Evolutionary conservation across 1,140 invertebrate genomes (phyloP), one percentile per base, ranked within the genome.

Genomic region (Heliconius nattereri): DNA sequence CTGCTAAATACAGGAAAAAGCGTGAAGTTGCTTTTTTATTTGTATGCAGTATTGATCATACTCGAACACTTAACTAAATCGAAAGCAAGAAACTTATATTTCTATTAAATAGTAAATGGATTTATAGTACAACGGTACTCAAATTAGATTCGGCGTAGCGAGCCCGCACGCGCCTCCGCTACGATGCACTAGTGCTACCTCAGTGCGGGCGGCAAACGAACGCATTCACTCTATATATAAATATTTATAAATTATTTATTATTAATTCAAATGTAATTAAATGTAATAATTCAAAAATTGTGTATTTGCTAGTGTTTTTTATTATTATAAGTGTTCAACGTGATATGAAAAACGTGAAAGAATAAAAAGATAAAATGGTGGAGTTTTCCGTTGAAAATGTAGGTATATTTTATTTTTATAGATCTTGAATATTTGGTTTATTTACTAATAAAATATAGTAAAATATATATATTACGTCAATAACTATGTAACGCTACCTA

Each of bases 361-460:
- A 7, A 57, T 29, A 66, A 26, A 66, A 23, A 37, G 54, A 79
- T 19, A 85, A 80, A 80, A 95, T 95, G 94, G 94, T 95, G 70
- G 94, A 95, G 81, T 95, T 95, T 84, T 92, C 91, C 66, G 77
- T 94, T 73, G 94, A 94, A 19, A 70, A 70, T 40, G 75, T 76
- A 70, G 37, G 60, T 76, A 71, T n/a, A 8, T 45, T 23, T 66
- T 40, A 66, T 45, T 66, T 60, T n/a, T 23, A 23, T 60, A 23
- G 5, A 16, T 20, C 2, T 52, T 52, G 49, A 52, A 52, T 20
- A 19, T 23, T 23, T 57, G 2, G 8, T 19, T 66, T 29, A 66
- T 66, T 66, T 66, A 60, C 26, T 60, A 9, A 60, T 23, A 13
- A 40, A 40, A 13, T 13, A 40, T n/a, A 20, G 6, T 54, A 7